Percentiles rank a stretch among this genome's conserved stretches.
Evolutionary conservation across 2,797 vertebrate species (phyloP).

Genomic region (Halcyon leucocephala): DNA sequence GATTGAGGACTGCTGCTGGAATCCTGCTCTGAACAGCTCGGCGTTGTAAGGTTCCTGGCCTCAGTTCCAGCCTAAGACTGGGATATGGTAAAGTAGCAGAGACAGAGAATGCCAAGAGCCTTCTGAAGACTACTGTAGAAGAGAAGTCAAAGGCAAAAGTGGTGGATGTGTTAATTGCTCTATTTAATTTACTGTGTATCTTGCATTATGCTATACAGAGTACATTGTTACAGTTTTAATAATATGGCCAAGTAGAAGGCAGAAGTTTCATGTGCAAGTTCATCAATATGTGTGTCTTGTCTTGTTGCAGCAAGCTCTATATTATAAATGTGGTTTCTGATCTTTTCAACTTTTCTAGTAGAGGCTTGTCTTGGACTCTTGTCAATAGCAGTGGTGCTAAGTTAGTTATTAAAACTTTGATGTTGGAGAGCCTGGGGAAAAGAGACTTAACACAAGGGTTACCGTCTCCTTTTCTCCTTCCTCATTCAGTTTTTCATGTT

Average conservation of each 20-base stretch:
- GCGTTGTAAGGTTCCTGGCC: background rate
- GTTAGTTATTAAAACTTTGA: conserved; percentile 23
- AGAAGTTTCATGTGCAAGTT: background rate
- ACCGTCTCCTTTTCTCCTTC: background rate
- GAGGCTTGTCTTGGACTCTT: conserved; percentile 38
- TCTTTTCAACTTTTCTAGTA: conserved; percentile 11
- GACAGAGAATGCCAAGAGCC: background rate
- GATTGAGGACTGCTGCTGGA: background rate
- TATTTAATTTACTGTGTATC: background rate
- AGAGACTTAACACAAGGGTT: background rate
- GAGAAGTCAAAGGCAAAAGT: background rate
- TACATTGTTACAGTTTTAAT: background rate
- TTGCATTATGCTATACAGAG: background rate
- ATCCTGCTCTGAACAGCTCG: background rate
- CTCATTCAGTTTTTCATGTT: background rate
- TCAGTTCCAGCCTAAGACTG: background rate
- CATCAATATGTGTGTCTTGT: conserved; percentile 44
- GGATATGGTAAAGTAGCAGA: background rate
- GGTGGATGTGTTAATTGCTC: background rate
- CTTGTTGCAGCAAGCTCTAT: conserved; percentile 41
- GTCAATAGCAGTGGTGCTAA: conserved; percentile 7
- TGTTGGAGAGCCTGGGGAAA: conserved; percentile 10
- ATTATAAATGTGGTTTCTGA: background rate
- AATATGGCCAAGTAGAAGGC: background rate
- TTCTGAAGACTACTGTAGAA: background rate